Percentiles rank a stretch among this genome's conserved stretches.
Conservation (phyloP, 2,797 vertebrate species). For the Acrossocheilus wenchowensis region DNA sequence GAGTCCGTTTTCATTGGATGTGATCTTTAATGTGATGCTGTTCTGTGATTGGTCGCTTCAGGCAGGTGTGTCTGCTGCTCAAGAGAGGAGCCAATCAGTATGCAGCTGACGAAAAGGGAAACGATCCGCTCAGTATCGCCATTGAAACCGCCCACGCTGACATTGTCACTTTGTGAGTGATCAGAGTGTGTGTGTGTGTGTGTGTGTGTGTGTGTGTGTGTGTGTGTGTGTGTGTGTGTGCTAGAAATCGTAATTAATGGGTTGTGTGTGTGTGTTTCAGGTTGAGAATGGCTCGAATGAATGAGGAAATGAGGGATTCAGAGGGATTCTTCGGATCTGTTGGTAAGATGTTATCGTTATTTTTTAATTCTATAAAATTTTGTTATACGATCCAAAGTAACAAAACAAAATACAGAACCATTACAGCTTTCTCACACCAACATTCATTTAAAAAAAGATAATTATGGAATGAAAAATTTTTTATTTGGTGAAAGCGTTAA, state of each 20-base stretch:
- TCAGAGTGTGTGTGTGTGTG: background rate
- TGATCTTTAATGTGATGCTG: background rate
- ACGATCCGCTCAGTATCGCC: constrained; percentile 79
- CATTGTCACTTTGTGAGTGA: constrained; percentile 82
- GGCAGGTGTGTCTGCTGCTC: constrained; percentile 80
- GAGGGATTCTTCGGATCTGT: constrained; percentile 75
- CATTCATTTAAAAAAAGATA: background rate
- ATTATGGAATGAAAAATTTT: background rate
- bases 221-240: background rate
- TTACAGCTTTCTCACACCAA: background rate
- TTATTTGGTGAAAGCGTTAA: background rate
- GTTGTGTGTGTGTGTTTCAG: constrained; percentile 58
- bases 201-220: background rate
- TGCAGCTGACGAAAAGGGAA: constrained; percentile 78
- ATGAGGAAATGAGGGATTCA: constrained; percentile 84
- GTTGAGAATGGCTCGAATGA: constrained; percentile 81
- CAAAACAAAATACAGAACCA: background rate
- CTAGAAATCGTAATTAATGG: background rate
- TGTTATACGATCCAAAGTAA: background rate
- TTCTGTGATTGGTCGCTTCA: constrained; percentile 51
- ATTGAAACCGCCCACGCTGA: constrained; percentile 79
- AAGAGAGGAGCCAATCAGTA: constrained; percentile 84
- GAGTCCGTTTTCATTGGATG: background rate
- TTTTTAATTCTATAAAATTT: background rate
- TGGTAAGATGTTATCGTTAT: constrained; percentile 60